These are phyloP conservation scores for Microchrysa polita DNA, from an alignment of 2,888 invertebrate genomes.

Conservation along the genomic window DNA sequence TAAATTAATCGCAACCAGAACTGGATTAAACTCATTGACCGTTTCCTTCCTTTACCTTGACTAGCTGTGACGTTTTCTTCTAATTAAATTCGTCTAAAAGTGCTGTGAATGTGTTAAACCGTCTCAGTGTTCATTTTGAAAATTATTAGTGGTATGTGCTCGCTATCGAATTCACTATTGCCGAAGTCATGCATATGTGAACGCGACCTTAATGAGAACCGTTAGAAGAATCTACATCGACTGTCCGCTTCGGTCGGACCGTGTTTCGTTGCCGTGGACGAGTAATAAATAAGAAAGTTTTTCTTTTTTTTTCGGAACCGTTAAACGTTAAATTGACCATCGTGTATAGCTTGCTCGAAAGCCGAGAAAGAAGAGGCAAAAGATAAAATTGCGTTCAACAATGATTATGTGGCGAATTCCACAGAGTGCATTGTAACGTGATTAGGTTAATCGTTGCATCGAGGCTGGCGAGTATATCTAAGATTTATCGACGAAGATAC, in stretches of 20 bases:
- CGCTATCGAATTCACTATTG: constrained; percentile 39
- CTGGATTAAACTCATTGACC: neutral
- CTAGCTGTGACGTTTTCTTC: neutral
- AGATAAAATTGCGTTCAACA: neutral
- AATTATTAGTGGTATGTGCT: constrained; percentile 32
- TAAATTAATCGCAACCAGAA: too few relatives aligned
- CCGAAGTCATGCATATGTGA: constrained; percentile 40
- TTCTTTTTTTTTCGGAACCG: constrained; percentile 26
- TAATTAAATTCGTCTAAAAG: neutral
- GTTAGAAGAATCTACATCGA: constrained; percentile 56
- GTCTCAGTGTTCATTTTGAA: constrained; percentile 16
- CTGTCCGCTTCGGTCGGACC: constrained; percentile 22
- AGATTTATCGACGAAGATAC: constrained; percentile 8
- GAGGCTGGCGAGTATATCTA: constrained; percentile 15
- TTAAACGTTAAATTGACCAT: constrained; percentile 37
- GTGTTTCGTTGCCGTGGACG: constrained; percentile 2
- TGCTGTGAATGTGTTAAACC: constrained; percentile 5
- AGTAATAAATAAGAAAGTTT: constrained; percentile 35
- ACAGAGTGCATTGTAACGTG: constrained; percentile 16
- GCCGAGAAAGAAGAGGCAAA: constrained; percentile 15
- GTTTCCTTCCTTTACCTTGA: neutral
- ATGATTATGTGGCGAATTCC: neutral
- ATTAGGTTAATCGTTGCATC: neutral
- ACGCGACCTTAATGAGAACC: constrained; percentile 64
- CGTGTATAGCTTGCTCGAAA: neutral